Evolutionary conservation across 2,888 invertebrate species (phyloP).

Genomic region (Harmothoe impar): DNA sequence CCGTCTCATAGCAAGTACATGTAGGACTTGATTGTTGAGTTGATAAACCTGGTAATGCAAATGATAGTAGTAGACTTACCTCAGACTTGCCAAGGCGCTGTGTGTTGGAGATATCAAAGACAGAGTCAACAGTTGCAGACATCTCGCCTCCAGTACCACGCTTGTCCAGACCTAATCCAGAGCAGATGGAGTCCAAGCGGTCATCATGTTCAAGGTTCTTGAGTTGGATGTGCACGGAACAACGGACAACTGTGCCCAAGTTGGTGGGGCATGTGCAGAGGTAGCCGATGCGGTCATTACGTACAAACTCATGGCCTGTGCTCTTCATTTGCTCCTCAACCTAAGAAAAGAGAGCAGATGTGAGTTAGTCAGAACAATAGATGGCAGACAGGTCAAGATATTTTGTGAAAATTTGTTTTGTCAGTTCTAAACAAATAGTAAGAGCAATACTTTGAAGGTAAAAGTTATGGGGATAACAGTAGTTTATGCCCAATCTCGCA

Average conservation of each 20-base stretch:
- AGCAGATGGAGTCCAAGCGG: conserved; percentile 69
- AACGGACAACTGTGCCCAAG: conserved; percentile 73
- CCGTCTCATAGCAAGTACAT: no score
- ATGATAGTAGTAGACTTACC: conserved; percentile 61
- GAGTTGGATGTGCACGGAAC: conserved; percentile 71
- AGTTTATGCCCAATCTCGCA: no score
- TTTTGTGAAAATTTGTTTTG: no score
- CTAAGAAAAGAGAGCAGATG: background rate
- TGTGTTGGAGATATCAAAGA: conserved; percentile 70
- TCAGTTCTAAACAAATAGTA: no score
- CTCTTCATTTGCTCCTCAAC: conserved; percentile 89
- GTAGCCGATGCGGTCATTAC: conserved; percentile 72
- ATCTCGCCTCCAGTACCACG: conserved; percentile 71
- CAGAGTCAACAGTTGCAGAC: conserved; percentile 68
- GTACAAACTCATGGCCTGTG: conserved; percentile 71
- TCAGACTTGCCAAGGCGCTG: conserved; percentile 70
- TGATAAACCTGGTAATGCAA: background rate
- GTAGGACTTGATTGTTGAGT: no score
- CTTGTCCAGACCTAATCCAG: conserved; percentile 69
- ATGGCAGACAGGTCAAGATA: no score
- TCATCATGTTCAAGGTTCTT: conserved; percentile 67
- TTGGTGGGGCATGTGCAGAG: conserved; percentile 73
- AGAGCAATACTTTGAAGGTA: no score
- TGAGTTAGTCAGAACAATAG: no score
- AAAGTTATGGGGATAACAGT: no score